Conservation (phyloP, 2,797 vertebrate species). For the Tachyglossus aculeatus region DNA sequence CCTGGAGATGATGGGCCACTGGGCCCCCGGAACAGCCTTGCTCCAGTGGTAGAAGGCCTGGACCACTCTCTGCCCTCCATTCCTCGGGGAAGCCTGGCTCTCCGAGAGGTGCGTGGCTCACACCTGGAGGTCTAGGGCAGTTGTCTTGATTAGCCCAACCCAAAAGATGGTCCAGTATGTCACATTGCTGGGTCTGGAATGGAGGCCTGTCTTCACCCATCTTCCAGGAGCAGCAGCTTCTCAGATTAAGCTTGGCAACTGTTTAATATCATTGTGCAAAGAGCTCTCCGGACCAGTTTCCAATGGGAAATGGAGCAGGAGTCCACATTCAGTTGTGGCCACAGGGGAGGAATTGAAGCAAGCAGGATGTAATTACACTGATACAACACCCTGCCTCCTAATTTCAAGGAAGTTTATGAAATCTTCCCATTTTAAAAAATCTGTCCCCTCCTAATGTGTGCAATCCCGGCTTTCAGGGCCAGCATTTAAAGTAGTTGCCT, state of each 20-base stretch:
- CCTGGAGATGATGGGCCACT: too few species aligned
- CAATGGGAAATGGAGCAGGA: background rate
- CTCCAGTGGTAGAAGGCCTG: too few species aligned
- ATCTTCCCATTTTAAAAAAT: background rate
- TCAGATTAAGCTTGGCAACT: background rate
- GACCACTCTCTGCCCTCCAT: too few species aligned
- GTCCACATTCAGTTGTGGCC: background rate
- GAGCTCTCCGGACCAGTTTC: background rate
- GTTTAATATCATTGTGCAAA: background rate
- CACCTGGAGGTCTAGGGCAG: too few species aligned
- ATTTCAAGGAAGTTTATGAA: slow-evolving; percentile 14
- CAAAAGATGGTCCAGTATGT: too few species aligned
- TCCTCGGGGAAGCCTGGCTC: too few species aligned
- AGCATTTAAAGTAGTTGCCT: slow-evolving; percentile 7
- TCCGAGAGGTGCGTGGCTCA: too few species aligned
- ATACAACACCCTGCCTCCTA: background rate
- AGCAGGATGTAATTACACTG: background rate
- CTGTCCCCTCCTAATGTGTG: background rate
- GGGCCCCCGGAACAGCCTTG: too few species aligned
- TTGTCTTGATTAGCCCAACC: too few species aligned
- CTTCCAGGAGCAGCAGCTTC: background rate
- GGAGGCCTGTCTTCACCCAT: background rate
- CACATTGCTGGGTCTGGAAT: background rate
- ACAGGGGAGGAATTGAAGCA: background rate
- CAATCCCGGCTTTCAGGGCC: slow-evolving; percentile 1